phyloP scores from a whole-genome alignment of 2,888 invertebrate species.

The Thera britannica region DNA sequence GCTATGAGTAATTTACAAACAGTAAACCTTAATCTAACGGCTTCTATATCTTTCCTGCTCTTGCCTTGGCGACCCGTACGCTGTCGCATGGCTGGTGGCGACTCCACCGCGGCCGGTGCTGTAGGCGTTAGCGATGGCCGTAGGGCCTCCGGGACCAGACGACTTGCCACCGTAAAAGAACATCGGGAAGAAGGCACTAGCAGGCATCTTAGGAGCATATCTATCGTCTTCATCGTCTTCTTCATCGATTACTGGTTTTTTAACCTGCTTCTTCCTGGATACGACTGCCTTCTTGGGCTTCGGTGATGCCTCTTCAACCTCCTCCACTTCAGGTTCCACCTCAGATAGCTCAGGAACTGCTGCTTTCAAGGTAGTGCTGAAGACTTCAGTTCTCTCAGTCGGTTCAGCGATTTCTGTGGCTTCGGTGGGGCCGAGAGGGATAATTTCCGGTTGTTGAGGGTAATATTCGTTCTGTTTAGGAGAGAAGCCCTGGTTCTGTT shows the following conservation, averaged over 20 bases:
- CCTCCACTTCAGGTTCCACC: constrained; percentile 70
- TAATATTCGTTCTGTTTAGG: constrained; percentile 69
- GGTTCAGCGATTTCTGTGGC: constrained; percentile 64
- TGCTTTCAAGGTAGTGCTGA: constrained; percentile 63
- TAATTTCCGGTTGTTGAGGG: constrained; percentile 60
- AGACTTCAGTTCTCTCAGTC: constrained; percentile 63
- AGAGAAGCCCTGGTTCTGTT: constrained; percentile 59
- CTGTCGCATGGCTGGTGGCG: constrained; percentile 89
- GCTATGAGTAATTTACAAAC: constrained; percentile 31
- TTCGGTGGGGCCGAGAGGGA: constrained; percentile 56
- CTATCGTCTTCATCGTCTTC: constrained; percentile 79
- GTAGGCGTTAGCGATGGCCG: constrained; percentile 89
- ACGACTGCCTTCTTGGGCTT: constrained; percentile 60
- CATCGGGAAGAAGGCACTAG: constrained; percentile 88
- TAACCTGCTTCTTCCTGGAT: constrained; percentile 72
- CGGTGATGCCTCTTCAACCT: constrained; percentile 61
- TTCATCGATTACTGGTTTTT: constrained; percentile 73
- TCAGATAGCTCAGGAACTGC: constrained; percentile 65
- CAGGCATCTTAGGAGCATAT: constrained; percentile 72
- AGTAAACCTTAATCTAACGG: constrained; percentile 43
- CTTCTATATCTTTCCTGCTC: constrained; percentile 58
- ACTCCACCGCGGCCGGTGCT: constrained; percentile 89
- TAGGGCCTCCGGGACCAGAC: constrained; percentile 84
- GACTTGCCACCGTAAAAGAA: constrained; percentile 81
- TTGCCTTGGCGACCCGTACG: constrained; percentile 86